Percentiles rank a stretch among this genome's conserved stretches.
Conservation (phyloP, 2,113 vertebrate species). For the Lepidothrix coronata region DNA sequence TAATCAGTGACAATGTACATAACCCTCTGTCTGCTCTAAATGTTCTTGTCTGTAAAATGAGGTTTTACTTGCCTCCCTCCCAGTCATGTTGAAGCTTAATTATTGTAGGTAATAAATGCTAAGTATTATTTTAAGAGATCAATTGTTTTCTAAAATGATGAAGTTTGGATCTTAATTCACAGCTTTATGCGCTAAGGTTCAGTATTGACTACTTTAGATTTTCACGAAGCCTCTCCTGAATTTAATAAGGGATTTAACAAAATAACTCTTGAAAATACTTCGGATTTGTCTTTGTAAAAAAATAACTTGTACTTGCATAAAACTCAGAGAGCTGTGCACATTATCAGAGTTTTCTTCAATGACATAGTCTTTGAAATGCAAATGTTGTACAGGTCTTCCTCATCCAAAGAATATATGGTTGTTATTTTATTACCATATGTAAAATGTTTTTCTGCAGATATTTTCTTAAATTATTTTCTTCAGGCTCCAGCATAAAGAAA, state of each 20-base stretch:
- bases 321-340: not conserved
- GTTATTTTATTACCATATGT: conserved; percentile 20
- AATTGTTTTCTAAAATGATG: not conserved
- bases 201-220: not conserved
- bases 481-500: not conserved
- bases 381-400: not conserved
- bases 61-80: conserved; percentile 23
- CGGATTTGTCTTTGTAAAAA: not conserved
- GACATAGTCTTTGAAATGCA: conserved; percentile 38
- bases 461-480: conserved; percentile 1
- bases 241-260: conserved; percentile 40
- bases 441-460: conserved; percentile 27
- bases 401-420: not conserved
- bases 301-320: not conserved
- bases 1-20: conserved; percentile 21
- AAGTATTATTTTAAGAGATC: conserved; percentile 31
- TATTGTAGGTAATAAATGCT: conserved; percentile 24
- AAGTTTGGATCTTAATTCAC: conserved; percentile 11
- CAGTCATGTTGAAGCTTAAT: conserved; percentile 40
- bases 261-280: conserved; percentile 2
- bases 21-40: conserved; percentile 46
- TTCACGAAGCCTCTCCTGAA: not conserved
- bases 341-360: conserved; percentile 7
- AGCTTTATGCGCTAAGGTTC: not conserved
- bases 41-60: conserved; percentile 35